A percentile compares a stretch with the other conserved stretches of the same genome.
These are phyloP conservation scores for Zaprionus camerounensis DNA, from an alignment of 1,140 invertebrate species.

Conservation along the genomic window DNA sequence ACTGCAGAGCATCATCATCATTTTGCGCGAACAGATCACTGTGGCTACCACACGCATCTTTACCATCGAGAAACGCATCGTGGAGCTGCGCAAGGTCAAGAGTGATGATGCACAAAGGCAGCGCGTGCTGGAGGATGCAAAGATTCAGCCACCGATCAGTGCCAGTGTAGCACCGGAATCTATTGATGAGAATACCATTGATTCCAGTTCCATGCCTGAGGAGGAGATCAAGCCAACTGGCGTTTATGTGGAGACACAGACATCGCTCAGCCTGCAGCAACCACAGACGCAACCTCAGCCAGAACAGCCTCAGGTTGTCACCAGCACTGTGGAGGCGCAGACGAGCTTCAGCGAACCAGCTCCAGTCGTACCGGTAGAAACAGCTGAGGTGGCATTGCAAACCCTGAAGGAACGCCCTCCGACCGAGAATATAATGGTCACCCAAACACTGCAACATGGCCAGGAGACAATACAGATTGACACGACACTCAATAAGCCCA, in stretches of 20 bases:
- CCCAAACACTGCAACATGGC: slow-evolving; percentile 88
- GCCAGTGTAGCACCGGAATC: slow-evolving; percentile 45
- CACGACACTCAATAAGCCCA: slow-evolving; percentile 86
- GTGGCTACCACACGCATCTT: slow-evolving; percentile 78
- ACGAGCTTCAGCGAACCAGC: slow-evolving; percentile 85
- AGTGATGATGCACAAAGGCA: slow-evolving; percentile 67
- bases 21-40: slow-evolving; percentile 75
- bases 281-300: slow-evolving; percentile 9
- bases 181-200: slow-evolving; percentile 70
- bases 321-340: slow-evolving; percentile 87
- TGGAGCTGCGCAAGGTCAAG: slow-evolving; percentile 72
- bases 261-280: slow-evolving; percentile 84
- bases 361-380: slow-evolving; percentile 55
- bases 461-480: slow-evolving; percentile 92
- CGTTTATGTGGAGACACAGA: slow-evolving; percentile 85
- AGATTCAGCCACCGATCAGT: slow-evolving; percentile 61
- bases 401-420: slow-evolving; percentile 75
- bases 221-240: slow-evolving; percentile 67
- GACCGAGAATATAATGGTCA: slow-evolving; percentile 89
- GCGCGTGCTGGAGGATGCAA: slow-evolving; percentile 61
- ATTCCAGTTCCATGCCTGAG: slow-evolving; percentile 78
- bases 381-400: slow-evolving; percentile 74
- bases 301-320: slow-evolving; percentile 60
- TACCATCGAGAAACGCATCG: slow-evolving; percentile 79
- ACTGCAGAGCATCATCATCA: slow-evolving; percentile 71